A percentile compares a stretch with the other conserved stretches of the same genome.
Conservation (phyloP, 2,888 invertebrate species). For the Leptogaster cylindrica region DNA sequence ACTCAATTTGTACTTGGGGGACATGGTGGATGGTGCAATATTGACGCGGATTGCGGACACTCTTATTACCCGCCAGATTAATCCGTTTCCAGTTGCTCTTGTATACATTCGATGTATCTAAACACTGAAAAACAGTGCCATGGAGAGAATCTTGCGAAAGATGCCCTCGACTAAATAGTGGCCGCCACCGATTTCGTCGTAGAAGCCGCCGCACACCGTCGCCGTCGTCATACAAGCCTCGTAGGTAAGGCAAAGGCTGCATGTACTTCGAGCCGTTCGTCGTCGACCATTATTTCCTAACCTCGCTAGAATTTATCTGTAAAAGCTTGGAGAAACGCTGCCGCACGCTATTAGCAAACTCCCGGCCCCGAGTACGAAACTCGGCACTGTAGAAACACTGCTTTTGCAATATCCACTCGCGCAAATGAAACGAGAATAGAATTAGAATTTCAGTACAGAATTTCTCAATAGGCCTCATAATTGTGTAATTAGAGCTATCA, state of each 20-base stretch:
- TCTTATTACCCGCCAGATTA: conserved; percentile 10
- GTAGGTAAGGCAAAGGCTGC: conserved; percentile 19
- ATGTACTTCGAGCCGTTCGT: not conserved
- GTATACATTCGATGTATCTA: conserved; percentile 16
- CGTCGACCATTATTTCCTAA: conserved; percentile 33
- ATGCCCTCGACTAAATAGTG: conserved; percentile 41
- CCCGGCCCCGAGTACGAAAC: conserved; percentile 21
- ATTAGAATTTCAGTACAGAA: conserved; percentile 42
- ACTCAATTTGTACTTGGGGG: conserved; percentile 33
- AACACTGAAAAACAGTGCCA: conserved; percentile 30
- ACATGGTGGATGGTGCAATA: conserved; percentile 16
- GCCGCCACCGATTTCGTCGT: conserved; percentile 15
- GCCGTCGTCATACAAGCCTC: conserved; percentile 2
- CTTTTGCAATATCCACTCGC: conserved; percentile 32
- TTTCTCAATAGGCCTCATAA: conserved; percentile 31
- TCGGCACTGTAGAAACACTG: not conserved
- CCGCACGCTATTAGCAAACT: conserved; percentile 28
- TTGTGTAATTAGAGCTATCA: conserved; percentile 40
- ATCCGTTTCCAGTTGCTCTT: conserved; percentile 27
- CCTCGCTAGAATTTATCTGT: conserved; percentile 35
- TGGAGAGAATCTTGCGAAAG: conserved; percentile 40
- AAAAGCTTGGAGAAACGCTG: conserved; percentile 24
- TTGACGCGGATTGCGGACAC: conserved; percentile 23
- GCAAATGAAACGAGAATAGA: conserved; percentile 42
- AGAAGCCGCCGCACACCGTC: conserved; percentile 5